phyloP scores from a whole-genome alignment of 1,140 invertebrate genomes.

The Lepidostoma basale region DNA sequence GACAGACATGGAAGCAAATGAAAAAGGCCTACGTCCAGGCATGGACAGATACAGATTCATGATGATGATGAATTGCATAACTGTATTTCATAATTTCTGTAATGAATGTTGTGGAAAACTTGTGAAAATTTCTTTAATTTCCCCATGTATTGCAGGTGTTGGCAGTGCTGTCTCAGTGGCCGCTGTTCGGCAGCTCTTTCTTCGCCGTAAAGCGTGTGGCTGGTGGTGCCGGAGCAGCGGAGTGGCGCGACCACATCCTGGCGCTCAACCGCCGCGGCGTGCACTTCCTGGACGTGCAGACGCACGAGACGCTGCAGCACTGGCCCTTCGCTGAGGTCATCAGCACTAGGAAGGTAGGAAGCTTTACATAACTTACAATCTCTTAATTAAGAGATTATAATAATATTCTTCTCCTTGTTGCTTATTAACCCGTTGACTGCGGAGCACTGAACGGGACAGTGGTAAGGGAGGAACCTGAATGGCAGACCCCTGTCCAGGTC shows the following conservation, averaged over 20 bases:
- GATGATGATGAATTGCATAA: too few species aligned
- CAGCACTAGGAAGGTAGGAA: constrained; percentile 87
- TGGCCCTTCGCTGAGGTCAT: constrained; percentile 95
- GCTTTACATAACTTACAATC: neutral
- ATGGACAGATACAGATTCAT: too few species aligned
- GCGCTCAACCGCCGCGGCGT: constrained; percentile 93
- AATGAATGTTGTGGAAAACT: too few species aligned
- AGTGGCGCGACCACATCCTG: constrained; percentile 86
- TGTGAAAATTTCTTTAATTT: too few species aligned
- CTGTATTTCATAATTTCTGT: too few species aligned
- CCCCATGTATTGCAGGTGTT: constrained; percentile 51
- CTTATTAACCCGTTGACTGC: too few species aligned
- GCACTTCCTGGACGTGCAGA: constrained; percentile 89
- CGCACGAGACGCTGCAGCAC: constrained; percentile 89
- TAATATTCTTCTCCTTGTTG: too few species aligned
- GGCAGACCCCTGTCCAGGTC: too few species aligned
- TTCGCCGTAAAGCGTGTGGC: constrained; percentile 88
- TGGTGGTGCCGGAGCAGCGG: constrained; percentile 61
- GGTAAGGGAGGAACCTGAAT: too few species aligned
- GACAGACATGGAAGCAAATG: too few species aligned
- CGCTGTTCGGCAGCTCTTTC: constrained; percentile 96
- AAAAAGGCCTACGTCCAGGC: too few species aligned
- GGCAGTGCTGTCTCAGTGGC: constrained; percentile 88
- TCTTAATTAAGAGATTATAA: neutral
- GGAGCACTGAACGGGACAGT: too few species aligned